phyloP scores from a whole-genome alignment of 64 coral and sea anemone genomes.

The Porites australiensis region DNA sequence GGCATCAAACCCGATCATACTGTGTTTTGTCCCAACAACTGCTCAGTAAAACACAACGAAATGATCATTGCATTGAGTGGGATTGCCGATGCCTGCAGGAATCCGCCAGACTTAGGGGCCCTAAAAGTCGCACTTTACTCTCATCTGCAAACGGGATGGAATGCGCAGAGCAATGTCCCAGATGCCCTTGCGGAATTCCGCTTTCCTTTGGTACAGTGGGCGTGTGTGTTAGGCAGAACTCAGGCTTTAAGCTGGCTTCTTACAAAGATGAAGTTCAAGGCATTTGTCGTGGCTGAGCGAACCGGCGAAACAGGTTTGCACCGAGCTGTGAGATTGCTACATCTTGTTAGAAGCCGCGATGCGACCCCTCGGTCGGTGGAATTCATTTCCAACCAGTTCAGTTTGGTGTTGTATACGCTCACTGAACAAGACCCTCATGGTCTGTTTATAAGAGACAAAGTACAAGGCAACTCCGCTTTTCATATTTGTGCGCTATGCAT shows the following conservation, averaged over 20 bases:
- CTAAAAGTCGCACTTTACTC: constrained; percentile 32
- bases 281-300: constrained; percentile 40
- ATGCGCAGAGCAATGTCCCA: constrained; percentile 25
- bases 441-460: constrained; percentile 38
- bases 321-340: constrained; percentile 36
- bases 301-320: constrained; percentile 50
- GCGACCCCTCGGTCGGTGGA: constrained; percentile 9
- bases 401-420: not conserved
- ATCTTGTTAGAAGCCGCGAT: constrained; percentile 32
- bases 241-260: constrained; percentile 41
- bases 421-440: constrained; percentile 39
- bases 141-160: constrained; percentile 39
- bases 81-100: constrained; percentile 12
- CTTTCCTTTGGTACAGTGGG: constrained; percentile 47
- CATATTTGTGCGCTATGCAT: constrained; percentile 48
- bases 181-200: constrained; percentile 31
- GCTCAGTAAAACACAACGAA: constrained; percentile 20
- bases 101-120: constrained; percentile 17
- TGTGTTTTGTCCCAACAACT: constrained; percentile 31
- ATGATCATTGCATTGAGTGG: constrained; percentile 32
- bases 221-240: constrained; percentile 39
- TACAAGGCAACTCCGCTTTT: constrained; percentile 36
- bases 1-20: constrained; percentile 22
- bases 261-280: constrained; percentile 47
- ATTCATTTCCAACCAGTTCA: constrained; percentile 36